A percentile compares a stretch with the other conserved stretches of the same genome.
Conservation (phyloP, 2,888 invertebrate genomes). For the Escarpia spicata region DNA sequence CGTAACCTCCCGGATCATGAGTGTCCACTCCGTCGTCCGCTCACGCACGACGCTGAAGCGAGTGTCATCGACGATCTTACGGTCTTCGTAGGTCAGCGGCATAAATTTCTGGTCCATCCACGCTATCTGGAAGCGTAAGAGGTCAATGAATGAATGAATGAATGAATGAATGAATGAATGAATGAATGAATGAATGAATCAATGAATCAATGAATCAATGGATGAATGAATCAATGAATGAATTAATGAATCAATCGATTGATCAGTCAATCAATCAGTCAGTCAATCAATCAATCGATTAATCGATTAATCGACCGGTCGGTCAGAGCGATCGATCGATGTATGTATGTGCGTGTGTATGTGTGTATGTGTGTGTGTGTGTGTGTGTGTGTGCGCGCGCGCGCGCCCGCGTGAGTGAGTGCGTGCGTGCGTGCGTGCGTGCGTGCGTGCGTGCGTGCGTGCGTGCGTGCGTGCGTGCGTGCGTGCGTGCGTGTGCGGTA, state of each 20-base stretch:
- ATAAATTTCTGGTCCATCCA: constrained; percentile 56
- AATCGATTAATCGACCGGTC: too few relatives aligned
- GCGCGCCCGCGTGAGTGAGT: not conserved
- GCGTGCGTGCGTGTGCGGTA: not conserved
- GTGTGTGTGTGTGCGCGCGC: not conserved
- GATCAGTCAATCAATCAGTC: too few relatives aligned
- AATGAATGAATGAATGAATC: not conserved
- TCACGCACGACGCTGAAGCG: constrained; percentile 57
- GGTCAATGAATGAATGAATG: not conserved
- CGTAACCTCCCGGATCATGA: constrained; percentile 54
- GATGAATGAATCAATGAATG: too few relatives aligned
- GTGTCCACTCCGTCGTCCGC: constrained; percentile 57
- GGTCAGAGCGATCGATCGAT: not conserved
- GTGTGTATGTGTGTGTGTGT: not conserved
- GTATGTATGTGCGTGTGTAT: not conserved
- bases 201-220: too few relatives aligned
- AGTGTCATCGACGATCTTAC: constrained; percentile 58
- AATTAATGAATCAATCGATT: too few relatives aligned
- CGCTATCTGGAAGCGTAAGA: constrained; percentile 49
- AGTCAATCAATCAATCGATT: too few relatives aligned
- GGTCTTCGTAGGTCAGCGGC: constrained; percentile 53
- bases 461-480: not conserved
- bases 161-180: not conserved
- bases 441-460: not conserved
- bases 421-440: not conserved